Evolutionary conservation across 2,888 invertebrate genomes (phyloP).

Genomic region (Agonopterix alstromeriana): DNA sequence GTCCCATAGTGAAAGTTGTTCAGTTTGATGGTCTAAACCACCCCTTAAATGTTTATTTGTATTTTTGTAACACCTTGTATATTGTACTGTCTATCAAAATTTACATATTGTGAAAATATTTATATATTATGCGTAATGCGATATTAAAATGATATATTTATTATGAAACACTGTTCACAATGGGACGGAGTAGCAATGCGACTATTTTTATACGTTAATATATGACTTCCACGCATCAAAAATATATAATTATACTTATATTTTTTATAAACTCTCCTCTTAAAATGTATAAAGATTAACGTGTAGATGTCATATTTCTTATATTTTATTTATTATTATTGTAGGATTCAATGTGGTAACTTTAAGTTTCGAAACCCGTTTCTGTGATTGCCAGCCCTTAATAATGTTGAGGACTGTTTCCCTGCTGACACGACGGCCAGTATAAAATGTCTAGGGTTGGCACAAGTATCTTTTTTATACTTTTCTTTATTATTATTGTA

Average conservation of each 20-base stretch:
- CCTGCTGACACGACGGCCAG: background rate
- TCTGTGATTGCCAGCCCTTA: slow-evolving; percentile 40
- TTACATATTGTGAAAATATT: background rate
- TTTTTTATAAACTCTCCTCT: background rate
- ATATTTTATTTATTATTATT: slow-evolving; percentile 30
- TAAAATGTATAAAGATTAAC: too few relatives aligned
- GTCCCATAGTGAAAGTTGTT: too few relatives aligned
- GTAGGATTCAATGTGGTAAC: slow-evolving; percentile 69
- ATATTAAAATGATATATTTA: background rate
- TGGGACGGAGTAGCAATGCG: slow-evolving; percentile 46
- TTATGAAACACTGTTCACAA: slow-evolving; percentile 32
- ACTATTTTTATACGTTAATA: slow-evolving; percentile 17
- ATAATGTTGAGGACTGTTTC: slow-evolving; percentile 1
- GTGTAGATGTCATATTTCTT: slow-evolving; percentile 14
- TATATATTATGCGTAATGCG: background rate
- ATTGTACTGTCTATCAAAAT: background rate
- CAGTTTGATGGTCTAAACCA: too few relatives aligned
- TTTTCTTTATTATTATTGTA: slow-evolving; percentile 18
- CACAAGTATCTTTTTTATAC: slow-evolving; percentile 22
- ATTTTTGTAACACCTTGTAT: too few relatives aligned
- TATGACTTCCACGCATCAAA: slow-evolving; percentile 38
- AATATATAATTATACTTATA: background rate
- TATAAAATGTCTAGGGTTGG: slow-evolving; percentile 27
- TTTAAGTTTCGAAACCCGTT: slow-evolving; percentile 69
- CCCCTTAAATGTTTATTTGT: too few relatives aligned